These are phyloP conservation scores for Cydia fagiglandana DNA, from an alignment of 1,140 invertebrate species.

Conservation along the genomic window DNA sequence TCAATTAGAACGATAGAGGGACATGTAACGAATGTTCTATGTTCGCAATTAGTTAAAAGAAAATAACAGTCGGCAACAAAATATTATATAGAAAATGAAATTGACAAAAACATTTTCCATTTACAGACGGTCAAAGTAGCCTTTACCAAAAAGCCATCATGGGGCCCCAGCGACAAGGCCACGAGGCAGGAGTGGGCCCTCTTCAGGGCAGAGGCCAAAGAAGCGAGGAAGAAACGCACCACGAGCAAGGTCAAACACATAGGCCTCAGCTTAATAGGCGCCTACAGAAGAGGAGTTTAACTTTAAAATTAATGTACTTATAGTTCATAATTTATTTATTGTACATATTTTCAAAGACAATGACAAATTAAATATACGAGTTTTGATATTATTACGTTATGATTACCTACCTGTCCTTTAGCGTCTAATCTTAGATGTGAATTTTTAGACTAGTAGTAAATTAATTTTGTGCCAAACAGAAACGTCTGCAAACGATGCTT, in stretches of 20 bases:
- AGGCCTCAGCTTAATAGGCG: conserved; percentile 50
- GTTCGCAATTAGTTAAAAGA: no score
- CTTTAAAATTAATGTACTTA: conserved; percentile 6
- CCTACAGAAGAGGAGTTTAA: conserved; percentile 39
- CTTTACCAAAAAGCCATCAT: conserved; percentile 76
- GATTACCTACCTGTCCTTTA: neutral
- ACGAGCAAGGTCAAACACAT: conserved; percentile 47
- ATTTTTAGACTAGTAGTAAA: no score
- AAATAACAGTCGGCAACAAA: no score
- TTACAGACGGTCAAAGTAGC: conserved; percentile 77
- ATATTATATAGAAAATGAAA: no score
- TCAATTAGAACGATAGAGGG: no score
- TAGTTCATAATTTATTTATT: conserved; percentile 24
- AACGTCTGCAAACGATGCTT: no score
- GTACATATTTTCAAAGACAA: conserved; percentile 20
- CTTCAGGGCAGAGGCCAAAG: conserved; percentile 74
- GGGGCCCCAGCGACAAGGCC: conserved; percentile 82
- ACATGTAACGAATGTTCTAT: no score
- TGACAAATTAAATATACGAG: conserved; percentile 27
- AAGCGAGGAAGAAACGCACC: conserved; percentile 39
- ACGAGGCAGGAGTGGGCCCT: conserved; percentile 77
- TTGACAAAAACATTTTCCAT: conserved; percentile 15
- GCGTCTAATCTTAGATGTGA: no score
- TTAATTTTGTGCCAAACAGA: no score
- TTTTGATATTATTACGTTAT: neutral